Conservation (phyloP, 2,113 vertebrate species). For the Trichomycterus rosablanca region DNA sequence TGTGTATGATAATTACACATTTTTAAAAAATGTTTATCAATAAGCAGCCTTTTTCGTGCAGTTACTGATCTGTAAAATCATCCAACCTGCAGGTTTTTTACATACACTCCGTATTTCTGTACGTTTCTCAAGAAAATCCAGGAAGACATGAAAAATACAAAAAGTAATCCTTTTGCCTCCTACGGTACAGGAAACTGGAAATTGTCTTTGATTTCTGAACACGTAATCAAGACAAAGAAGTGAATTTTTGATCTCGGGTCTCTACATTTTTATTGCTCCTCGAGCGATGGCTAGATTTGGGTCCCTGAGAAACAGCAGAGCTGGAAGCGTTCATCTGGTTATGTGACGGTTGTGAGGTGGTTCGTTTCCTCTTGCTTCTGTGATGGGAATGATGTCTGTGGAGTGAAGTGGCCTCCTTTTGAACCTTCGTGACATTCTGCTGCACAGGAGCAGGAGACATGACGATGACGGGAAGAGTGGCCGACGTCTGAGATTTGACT, state of each 20-base stretch:
- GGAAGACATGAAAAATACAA: background rate
- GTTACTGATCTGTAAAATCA: background rate
- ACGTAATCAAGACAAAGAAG: background rate
- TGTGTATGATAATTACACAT: no score
- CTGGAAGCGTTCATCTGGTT: conserved; percentile 28
- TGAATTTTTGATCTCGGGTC: conserved; percentile 17
- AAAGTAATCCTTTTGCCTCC: no score
- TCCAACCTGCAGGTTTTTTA: conserved; percentile 9
- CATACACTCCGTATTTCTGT: no score
- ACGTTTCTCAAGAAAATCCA: background rate
- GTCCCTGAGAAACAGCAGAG: conserved; percentile 38
- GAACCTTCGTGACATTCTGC: conserved; percentile 28
- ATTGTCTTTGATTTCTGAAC: background rate
- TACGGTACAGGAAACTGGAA: no score
- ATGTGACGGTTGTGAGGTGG: conserved; percentile 32
- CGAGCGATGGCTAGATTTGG: conserved; percentile 20
- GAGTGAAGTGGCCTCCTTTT: background rate
- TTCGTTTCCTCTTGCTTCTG: conserved; percentile 46
- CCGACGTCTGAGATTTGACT: conserved; percentile 52
- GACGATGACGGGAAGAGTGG: conserved; percentile 7
- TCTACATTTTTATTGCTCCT: conserved; percentile 6
- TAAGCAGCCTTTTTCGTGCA: background rate
- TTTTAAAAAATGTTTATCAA: no score
- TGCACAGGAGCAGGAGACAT: conserved; percentile 33
- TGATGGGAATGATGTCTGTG: conserved; percentile 39